Evolutionary conservation across 2,113 vertebrate species (phyloP), one percentile per base, ranked within the genome.

Genomic region (Pteropus alecto): DNA sequence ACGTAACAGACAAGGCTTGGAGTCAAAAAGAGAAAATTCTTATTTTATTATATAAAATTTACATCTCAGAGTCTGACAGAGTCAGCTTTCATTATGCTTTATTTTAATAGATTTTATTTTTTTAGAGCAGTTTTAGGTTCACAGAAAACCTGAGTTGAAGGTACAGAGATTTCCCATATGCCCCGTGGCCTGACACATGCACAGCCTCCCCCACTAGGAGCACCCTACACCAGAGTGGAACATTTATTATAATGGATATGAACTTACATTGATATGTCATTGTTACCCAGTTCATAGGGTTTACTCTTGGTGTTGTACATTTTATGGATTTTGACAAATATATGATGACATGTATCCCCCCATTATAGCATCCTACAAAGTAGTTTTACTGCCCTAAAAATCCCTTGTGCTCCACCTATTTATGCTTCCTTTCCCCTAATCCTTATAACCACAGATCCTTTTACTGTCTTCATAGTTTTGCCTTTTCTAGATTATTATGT

Each of bases 21-120:
- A 58, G 35, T 33, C 43, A 73, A 97, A 84, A 28, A 58, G 67
- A 63, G 12, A 85, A 82, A n/a, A 83, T 51, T 46, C 28, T 14
- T 48, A 15, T 71, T 71, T 78, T 63, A 79, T 78, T 83, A 58
- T 28, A 74, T 26, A n/a, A 90, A 81, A 85, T 48, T 26, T 96
- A 48, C 16, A 65, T 85, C 21, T 85, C 26, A 81, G 82, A n/a
- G 7, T 16, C 35, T 38, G 63, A 30, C 33, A n/a, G 30, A 41
- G 26, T 41, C 51, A 83, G 56, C n/a, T 92, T 96, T 96, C 56
- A 87, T 70, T 48, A 48, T 46, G 14, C 16, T 54, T 61, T 78
- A 76, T 74, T 70, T 7, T 0, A 35, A 22, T n/a, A 48, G 26
- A 81, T 5, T 71, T 26, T 16, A 51, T 51, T 35, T 86, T 90